A percentile compares a stretch with the other conserved stretches of the same genome.
Evolutionary conservation across 2,797 vertebrate species (phyloP).

Genomic region (Pipistrellus pygmaeus): DNA sequence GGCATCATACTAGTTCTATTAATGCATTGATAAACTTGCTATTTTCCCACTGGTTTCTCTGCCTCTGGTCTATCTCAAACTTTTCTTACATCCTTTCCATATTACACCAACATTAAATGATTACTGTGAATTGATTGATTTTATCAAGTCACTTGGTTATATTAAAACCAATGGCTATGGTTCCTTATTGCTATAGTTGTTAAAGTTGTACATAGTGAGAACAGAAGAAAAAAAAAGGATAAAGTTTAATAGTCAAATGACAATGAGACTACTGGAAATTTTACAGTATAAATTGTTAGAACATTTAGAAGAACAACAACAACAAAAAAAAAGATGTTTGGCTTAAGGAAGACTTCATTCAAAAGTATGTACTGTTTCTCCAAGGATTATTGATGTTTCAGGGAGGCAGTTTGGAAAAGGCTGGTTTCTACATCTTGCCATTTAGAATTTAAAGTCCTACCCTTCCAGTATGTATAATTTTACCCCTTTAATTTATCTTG

Average conservation of each 20-base stretch:
- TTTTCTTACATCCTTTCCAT: neutral
- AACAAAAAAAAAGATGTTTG: neutral
- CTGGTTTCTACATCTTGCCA: neutral
- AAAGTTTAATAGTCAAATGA: neutral
- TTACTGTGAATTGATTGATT: slow-evolving; percentile 20
- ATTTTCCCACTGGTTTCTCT: neutral
- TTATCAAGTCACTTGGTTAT: neutral
- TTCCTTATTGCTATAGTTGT: neutral
- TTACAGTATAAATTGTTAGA: neutral
- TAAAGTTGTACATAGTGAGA: neutral
- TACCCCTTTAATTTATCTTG: neutral
- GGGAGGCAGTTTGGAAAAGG: neutral
- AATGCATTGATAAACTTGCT: neutral
- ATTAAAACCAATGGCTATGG: neutral
- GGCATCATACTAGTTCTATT: neutral
- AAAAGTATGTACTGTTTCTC: neutral
- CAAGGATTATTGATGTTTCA: neutral
- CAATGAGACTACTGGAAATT: neutral
- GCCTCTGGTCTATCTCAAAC: neutral
- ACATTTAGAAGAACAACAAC: slow-evolving; percentile 1
- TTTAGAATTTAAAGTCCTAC: neutral
- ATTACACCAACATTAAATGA: neutral
- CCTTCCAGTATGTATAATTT: neutral
- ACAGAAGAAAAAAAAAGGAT: neutral
- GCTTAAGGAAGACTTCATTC: neutral